These are phyloP conservation scores for Euthynnus affinis DNA, from an alignment of 2,797 vertebrate species.

Conservation along the genomic window DNA sequence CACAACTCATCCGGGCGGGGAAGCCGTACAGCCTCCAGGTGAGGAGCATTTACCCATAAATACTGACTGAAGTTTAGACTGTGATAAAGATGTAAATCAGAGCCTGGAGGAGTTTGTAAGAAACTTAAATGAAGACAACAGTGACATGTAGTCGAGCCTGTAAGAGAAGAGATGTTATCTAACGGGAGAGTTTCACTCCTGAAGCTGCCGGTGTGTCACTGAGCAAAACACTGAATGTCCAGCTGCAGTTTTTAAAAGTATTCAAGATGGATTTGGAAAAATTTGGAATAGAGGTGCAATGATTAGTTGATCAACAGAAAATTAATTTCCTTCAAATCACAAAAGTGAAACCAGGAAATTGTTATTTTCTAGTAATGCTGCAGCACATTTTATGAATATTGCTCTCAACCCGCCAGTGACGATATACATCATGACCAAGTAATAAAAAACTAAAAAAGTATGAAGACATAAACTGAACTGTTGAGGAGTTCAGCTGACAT, in stretches of 20 bases:
- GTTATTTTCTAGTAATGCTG: neutral
- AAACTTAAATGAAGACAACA: neutral
- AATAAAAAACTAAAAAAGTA: neutral
- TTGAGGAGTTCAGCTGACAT: neutral
- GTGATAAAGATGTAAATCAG: neutral
- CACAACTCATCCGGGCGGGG: constrained; percentile 95
- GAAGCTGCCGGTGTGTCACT: neutral
- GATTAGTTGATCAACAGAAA: too few relatives aligned
- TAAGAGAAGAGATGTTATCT: neutral
- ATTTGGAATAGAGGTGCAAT: neutral
- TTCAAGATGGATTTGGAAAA: neutral
- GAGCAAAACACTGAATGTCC: too few relatives aligned
- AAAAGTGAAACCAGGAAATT: neutral
- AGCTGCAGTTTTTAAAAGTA: neutral
- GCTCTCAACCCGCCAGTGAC: too few relatives aligned
- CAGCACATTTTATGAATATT: too few relatives aligned
- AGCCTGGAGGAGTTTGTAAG: neutral
- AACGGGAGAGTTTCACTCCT: too few relatives aligned
- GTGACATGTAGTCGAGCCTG: neutral
- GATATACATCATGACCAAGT: too few relatives aligned
- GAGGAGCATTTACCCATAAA: neutral
- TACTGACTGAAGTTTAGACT: neutral
- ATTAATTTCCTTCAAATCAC: neutral
- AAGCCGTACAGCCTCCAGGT: constrained; percentile 98
- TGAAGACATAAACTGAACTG: neutral